Evolutionary conservation across 1,140 invertebrate genomes (phyloP), one percentile per base, ranked within the genome.

Genomic region (Limonius californicus): DNA sequence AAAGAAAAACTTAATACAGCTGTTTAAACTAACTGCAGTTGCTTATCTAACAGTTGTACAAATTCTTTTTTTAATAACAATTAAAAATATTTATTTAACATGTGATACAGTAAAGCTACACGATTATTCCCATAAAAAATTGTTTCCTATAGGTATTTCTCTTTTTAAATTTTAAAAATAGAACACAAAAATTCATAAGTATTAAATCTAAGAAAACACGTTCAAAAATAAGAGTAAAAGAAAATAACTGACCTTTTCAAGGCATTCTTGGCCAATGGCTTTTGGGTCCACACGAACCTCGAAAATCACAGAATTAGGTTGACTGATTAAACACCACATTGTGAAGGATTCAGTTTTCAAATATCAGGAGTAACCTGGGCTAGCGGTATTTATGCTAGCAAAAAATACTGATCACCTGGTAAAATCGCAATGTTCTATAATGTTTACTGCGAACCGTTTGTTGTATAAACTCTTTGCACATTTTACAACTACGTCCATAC

Each of bases 271-370:
- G 68, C 91, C 91, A 74, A 91, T 91, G 61, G 90, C 87, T 78
- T 91, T 92, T 39, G 85, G 85, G 77, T 91, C 89, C 69, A 91
- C 87, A 76, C 89, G 85, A 64, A 94, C 86, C 81, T 92, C 90
- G 73, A 91, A 82, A 75, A 92, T 86, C 72, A 90, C 87, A 71
- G 87, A 88, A 81, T 92, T 92, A 39, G 90, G 86, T 75, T 91
- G 87, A 76, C 89, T 89, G 63, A 93, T 87, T 76, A 91, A 86
- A 81, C 90, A 93, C 86, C 85, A 88, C 91, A 93, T 92, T 78
- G 18, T 50, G 20, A 84, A 86, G 76, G 67, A 67, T 67, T 14
- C 53, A 55, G 42, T 62, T 57, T 27, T 59, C 27, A 53, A 57
- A 45, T 59, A 42, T 59, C 57, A 59, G 42, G 42, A 43, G 9